phyloP scores from a whole-genome alignment of 2,888 invertebrate genomes.

The Conistra vaccinii region DNA sequence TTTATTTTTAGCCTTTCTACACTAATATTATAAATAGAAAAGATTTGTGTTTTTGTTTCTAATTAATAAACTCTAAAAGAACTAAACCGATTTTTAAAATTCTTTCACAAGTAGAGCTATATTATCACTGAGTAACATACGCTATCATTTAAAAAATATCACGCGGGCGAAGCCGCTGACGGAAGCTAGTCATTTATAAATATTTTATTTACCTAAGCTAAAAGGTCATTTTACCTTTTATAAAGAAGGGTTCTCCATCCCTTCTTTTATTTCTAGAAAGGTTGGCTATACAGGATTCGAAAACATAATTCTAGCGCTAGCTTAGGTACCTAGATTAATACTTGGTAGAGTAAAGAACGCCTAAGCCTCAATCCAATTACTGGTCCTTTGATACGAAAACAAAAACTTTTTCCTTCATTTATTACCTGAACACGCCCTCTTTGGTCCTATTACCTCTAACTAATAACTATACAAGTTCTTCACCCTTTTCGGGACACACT shows the following conservation, averaged over 20 bases:
- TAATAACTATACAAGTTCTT: conserved; percentile 40
- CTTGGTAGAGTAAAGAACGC: conserved; percentile 8
- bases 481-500: conserved; percentile 24
- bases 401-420: conserved; percentile 31
- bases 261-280: neutral
- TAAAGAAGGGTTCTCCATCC: neutral
- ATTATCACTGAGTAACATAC: too few species aligned
- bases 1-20: neutral
- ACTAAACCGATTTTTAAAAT: too few species aligned
- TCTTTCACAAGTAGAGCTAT: too few species aligned
- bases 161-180: too few species aligned
- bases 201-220: too few species aligned
- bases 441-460: conserved; percentile 23
- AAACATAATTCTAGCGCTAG: conserved; percentile 5
- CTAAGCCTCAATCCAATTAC: conserved; percentile 46
- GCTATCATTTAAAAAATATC: too few species aligned
- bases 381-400: conserved; percentile 21
- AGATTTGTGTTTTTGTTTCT: too few species aligned
- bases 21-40: too few species aligned
- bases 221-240: too few species aligned
- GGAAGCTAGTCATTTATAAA: too few species aligned
- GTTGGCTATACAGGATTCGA: neutral
- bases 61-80: too few species aligned
- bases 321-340: conserved; percentile 7
- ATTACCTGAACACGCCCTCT: conserved; percentile 20